A percentile compares a stretch with the other conserved stretches of the same genome.
phyloP scores from a whole-genome alignment of 2,888 invertebrate species.

The Rotaria magnacalcarata region DNA sequence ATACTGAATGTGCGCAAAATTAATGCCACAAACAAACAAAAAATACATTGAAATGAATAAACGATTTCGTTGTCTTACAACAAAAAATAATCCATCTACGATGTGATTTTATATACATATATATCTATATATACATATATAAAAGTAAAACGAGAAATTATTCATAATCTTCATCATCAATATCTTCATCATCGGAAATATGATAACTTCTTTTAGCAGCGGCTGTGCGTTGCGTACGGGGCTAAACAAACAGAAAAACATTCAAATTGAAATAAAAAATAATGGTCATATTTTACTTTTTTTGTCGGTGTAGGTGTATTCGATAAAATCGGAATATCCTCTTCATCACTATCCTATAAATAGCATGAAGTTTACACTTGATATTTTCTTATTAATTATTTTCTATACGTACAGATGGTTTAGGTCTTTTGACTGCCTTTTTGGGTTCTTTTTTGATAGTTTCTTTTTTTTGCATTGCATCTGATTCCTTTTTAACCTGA shows the following conservation, averaged over 20 bases:
- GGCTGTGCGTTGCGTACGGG: not conserved
- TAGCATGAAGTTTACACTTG: not conserved
- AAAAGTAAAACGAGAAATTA: not conserved
- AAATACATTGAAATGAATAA: not conserved
- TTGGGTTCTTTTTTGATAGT: constrained; percentile 27
- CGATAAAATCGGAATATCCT: constrained; percentile 35
- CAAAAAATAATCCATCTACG: no score
- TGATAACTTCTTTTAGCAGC: not conserved
- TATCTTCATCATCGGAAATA: constrained; percentile 34
- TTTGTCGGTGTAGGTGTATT: not conserved
- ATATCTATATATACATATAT: not conserved
- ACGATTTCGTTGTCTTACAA: not conserved
- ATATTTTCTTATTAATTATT: not conserved
- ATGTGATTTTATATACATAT: no score
- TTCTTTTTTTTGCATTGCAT: constrained; percentile 37
- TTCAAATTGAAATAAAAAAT: not conserved
- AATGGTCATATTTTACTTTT: not conserved
- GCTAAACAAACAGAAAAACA: not conserved
- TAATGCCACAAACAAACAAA: not conserved
- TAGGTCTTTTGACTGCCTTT: not conserved
- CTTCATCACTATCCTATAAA: constrained; percentile 23
- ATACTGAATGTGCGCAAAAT: not conserved
- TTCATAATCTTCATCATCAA: constrained; percentile 11
- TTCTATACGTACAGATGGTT: not conserved
- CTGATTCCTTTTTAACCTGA: constrained; percentile 24